Base-by-base conservation (phyloP, 2,888 invertebrate genomes). In the Plagodis dolabraria region DNA sequence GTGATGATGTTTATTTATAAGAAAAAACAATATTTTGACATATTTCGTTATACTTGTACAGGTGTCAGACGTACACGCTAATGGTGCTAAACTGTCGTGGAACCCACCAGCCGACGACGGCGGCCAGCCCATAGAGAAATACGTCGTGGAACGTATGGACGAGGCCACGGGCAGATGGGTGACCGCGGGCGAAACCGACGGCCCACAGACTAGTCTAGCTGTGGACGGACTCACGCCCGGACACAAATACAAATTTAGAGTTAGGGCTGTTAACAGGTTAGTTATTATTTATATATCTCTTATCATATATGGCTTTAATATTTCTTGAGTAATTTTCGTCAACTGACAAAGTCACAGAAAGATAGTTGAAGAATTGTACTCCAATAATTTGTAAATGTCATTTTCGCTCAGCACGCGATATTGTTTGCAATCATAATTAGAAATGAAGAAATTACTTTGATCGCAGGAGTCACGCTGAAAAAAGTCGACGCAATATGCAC, bases 191-290 rank as follows among this genome's bases (percentile, higher is more conserved):
- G 98, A 99, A 91, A 98, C 98, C 4, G 96, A 96, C 77, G 98
- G 98, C 0, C 96, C 97, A 0, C 92, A 93, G 64, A 98, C 98
- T 9, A 94, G 89, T 50, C 82, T 97, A 0, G 93, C 96, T 4
- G 95, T 99, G 0, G 97, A 98, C 55, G 98, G 97, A 0, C 93
- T 99, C 0, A 95, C 95, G 44, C 98, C 98, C 0, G 98, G 98
- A 69, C 98, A 99, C 79, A 98, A 98, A 85, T 99, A 99, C 93
- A 99, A 99, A 92, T 99, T 99, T 94, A 94, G 99, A 57, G 99
- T 99, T 0, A 95, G 97, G 60, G 99, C 99, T 34, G 98, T 98
- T 56, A 99, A 99, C 84, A 97, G 98, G 82, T 92, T 0, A 65
- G 74, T 66, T 8, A 2, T 22, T 52, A 7, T 38, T 4, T 4